phyloP scores from a whole-genome alignment of 2,888 invertebrate species.

The Harmothoe impar region DNA sequence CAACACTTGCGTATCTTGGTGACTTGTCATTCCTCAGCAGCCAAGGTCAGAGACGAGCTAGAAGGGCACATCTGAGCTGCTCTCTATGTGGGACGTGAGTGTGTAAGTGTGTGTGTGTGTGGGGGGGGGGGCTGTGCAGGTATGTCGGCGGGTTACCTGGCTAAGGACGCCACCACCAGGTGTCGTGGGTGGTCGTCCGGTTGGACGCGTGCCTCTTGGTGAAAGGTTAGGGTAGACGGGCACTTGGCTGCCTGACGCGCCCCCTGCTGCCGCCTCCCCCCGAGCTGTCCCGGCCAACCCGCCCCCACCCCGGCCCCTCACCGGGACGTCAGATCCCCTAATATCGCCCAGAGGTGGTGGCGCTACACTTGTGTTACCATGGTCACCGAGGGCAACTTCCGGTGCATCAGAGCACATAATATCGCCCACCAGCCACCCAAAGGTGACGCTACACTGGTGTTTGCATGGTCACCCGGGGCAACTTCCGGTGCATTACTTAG shows the following conservation, averaged over 20 bases:
- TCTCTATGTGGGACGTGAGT: not conserved
- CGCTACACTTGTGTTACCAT: not conserved
- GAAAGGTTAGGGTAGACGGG: constrained; percentile 47
- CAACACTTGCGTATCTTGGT: too few relatives aligned
- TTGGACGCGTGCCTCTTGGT: constrained; percentile 8
- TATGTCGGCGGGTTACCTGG: not conserved
- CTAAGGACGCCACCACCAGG: not conserved
- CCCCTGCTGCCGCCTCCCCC: not conserved
- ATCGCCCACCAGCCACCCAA: too few relatives aligned
- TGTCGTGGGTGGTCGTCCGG: constrained; percentile 57
- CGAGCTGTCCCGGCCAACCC: not conserved
- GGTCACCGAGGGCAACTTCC: not conserved
- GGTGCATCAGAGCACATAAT: too few relatives aligned
- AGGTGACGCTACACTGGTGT: too few relatives aligned
- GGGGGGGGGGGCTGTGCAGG: not conserved
- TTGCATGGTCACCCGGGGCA: not conserved
- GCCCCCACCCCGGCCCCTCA: not conserved
- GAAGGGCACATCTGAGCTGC: too few relatives aligned
- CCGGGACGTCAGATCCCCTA: not conserved
- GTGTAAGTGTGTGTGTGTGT: too few relatives aligned
- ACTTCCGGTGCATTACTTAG: not conserved
- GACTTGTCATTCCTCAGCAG: too few relatives aligned
- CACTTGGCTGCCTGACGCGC: constrained; percentile 36
- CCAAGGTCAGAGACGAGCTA: too few relatives aligned
- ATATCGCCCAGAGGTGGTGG: not conserved